phyloP scores from a whole-genome alignment of 2,888 invertebrate genomes.

The Orchesellides sinensis region DNA sequence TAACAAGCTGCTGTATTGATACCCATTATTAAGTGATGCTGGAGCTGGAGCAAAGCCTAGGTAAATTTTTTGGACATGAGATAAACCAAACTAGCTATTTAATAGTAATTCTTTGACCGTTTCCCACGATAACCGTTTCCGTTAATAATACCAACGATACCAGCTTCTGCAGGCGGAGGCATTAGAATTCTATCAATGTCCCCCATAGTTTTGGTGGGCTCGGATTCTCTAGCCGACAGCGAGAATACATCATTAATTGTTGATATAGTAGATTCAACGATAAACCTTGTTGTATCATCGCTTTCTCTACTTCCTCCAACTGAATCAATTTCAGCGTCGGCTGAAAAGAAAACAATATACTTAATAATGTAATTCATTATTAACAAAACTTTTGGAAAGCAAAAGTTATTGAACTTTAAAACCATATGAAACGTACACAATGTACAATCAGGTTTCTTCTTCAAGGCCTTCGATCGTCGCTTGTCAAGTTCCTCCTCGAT shows the following conservation, averaged over 20 bases:
- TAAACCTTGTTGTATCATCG: slow-evolving; percentile 78
- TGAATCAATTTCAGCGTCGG: background rate
- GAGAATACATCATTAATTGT: slow-evolving; percentile 78
- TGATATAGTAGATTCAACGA: slow-evolving; percentile 78
- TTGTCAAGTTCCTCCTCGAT: slow-evolving; percentile 89
- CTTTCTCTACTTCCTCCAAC: slow-evolving; percentile 75
- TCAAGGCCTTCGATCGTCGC: slow-evolving; percentile 75
- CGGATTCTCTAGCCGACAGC: too few species aligned
- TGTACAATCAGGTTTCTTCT: slow-evolving; percentile 20
- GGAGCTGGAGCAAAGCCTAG: too few species aligned
- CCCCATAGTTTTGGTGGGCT: slow-evolving; percentile 74
- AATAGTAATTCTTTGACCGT: too few species aligned
- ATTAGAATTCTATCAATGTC: slow-evolving; percentile 73
- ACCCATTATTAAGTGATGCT: too few species aligned
- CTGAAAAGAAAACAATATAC: background rate
- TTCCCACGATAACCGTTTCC: too few species aligned
- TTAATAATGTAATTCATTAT: background rate
- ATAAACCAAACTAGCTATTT: too few species aligned
- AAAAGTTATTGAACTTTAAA: background rate
- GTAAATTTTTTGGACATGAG: too few species aligned
- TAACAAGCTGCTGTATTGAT: background rate
- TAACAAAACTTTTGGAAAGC: background rate
- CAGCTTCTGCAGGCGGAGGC: slow-evolving; percentile 68
- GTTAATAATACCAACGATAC: background rate
- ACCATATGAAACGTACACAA: too few species aligned